A percentile compares a stretch with the other conserved stretches of the same genome.
Evolutionary conservation across 92 coral and sea anemone genomes (phyloP).

Genomic region (Virgularia gustaviana): DNA sequence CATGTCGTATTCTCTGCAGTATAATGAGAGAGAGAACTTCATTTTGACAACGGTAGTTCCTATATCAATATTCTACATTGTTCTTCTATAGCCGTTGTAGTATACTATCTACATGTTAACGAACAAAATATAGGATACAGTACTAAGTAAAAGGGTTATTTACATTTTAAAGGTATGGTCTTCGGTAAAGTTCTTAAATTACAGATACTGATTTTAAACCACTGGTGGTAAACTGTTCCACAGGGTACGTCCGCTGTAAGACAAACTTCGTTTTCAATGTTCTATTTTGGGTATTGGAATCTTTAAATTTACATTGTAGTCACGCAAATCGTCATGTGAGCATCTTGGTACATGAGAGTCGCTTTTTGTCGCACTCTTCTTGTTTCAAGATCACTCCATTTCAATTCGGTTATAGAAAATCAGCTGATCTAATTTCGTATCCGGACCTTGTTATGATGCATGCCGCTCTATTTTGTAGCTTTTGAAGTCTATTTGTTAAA

Average conservation of each 20-base stretch:
- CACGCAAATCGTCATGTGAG: not conserved
- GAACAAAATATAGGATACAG: slow-evolving; percentile 4
- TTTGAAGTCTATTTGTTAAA: not conserved
- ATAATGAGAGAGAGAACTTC: too few relatives aligned
- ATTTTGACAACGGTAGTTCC: too few relatives aligned
- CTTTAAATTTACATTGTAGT: not conserved
- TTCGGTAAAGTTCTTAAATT: too few relatives aligned
- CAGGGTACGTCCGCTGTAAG: not conserved
- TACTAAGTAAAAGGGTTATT: too few relatives aligned
- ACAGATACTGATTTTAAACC: too few relatives aligned
- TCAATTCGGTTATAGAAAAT: not conserved
- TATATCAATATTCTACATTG: too few relatives aligned
- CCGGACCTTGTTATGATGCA: not conserved
- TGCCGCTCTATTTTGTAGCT: not conserved
- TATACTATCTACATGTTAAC: too few relatives aligned
- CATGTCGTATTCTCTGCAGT: too few relatives aligned
- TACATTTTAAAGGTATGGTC: too few relatives aligned
- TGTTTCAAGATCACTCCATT: not conserved
- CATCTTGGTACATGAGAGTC: not conserved
- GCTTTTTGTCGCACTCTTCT: not conserved
- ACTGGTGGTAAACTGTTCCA: not conserved
- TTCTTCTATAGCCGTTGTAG: too few relatives aligned
- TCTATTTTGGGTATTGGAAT: not conserved
- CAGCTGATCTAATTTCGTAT: not conserved
- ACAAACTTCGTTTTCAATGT: not conserved